Conservation (phyloP, 1,140 invertebrate species). For the Tetramorium simillimum region DNA sequence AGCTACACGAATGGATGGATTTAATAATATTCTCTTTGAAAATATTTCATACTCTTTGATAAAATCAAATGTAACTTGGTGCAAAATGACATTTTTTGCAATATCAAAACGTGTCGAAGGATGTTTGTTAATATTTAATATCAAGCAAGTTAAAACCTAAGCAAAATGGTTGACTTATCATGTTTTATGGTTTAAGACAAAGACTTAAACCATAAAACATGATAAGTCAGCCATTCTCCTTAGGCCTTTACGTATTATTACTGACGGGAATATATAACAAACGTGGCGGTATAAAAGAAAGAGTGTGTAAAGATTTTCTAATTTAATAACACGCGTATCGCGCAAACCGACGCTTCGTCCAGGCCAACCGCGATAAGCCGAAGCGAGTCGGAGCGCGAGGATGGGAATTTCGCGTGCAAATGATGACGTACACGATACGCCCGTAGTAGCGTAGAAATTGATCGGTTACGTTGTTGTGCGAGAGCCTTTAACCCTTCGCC, state of each 20-base stretch:
- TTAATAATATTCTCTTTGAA: not conserved
- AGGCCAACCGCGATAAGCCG: conserved; percentile 2
- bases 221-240: too few relatives aligned
- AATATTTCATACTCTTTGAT: not conserved
- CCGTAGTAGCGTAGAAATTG: conserved; percentile 43
- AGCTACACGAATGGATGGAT: not conserved
- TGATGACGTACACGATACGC: conserved; percentile 48
- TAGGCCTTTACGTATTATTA: not conserved
- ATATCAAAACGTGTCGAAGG: not conserved
- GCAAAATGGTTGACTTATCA: too few relatives aligned
- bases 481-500: conserved; percentile 42
- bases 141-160: not conserved
- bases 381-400: not conserved
- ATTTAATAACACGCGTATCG: conserved; percentile 9
- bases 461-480: conserved; percentile 50
- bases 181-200: too few relatives aligned
- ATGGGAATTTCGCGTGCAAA: conserved; percentile 42
- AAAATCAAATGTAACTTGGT: not conserved
- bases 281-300: not conserved
- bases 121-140: not conserved
- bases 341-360: not conserved
- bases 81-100: not conserved
- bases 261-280: not conserved
- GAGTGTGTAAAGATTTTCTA: not conserved
- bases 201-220: too few relatives aligned